Conservation (phyloP, 2,797 vertebrate species). For the Cynodonichthys magdalenae region DNA sequence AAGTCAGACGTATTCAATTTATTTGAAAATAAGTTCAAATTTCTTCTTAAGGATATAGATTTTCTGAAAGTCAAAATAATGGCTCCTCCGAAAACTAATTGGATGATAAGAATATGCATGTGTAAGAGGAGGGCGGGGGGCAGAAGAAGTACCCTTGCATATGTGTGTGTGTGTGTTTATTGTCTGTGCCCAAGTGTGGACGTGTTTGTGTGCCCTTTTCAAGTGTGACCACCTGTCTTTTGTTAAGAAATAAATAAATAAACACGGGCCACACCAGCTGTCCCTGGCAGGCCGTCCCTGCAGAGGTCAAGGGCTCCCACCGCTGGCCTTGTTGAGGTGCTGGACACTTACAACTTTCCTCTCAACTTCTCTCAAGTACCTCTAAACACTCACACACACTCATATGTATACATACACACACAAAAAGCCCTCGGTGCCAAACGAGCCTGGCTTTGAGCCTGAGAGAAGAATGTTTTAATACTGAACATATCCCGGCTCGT, state of each 20-base stretch:
- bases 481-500: slow-evolving; percentile 73
- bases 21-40: neutral
- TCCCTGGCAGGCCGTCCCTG: slow-evolving; percentile 84
- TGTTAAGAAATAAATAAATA: slow-evolving; percentile 89
- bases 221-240: slow-evolving; percentile 90
- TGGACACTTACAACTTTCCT: slow-evolving; percentile 85
- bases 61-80: slow-evolving; percentile 71
- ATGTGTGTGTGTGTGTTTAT: slow-evolving; percentile 39
- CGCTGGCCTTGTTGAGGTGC: slow-evolving; percentile 84
- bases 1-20: no score
- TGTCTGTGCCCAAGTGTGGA: slow-evolving; percentile 66
- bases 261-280: slow-evolving; percentile 85
- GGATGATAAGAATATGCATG: slow-evolving; percentile 71
- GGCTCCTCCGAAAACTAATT: slow-evolving; percentile 59
- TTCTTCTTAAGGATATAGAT: neutral
- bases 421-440: slow-evolving; percentile 35
- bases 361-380: slow-evolving; percentile 80
- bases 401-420: slow-evolving; percentile 29
- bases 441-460: slow-evolving; percentile 64
- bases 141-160: slow-evolving; percentile 30
- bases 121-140: slow-evolving; percentile 28
- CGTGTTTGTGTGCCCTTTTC: slow-evolving; percentile 84
- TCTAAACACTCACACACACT: slow-evolving; percentile 50
- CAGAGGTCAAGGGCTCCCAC: slow-evolving; percentile 89
- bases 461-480: slow-evolving; percentile 76